A percentile compares a stretch with the other conserved stretches of the same genome.
phyloP scores from a whole-genome alignment of 1,140 invertebrate species.

The Danaus plexippus region DNA sequence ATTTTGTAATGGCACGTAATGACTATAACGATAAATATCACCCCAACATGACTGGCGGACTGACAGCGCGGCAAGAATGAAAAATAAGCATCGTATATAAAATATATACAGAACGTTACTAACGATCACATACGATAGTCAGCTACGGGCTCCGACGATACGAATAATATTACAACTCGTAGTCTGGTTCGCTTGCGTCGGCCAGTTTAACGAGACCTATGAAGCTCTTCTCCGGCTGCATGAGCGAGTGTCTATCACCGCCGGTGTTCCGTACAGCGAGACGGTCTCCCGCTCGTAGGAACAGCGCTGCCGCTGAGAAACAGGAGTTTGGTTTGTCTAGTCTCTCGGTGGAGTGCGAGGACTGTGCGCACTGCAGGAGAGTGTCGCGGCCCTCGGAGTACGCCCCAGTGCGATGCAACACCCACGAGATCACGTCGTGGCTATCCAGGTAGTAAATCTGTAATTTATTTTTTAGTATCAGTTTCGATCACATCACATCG shows the following conservation, averaged over 20 bases:
- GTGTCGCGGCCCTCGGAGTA: slow-evolving; percentile 48
- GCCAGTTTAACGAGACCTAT: slow-evolving; percentile 84
- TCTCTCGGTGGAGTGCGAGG: slow-evolving; percentile 41
- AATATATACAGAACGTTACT: slow-evolving; percentile 4
- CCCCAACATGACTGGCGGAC: background rate
- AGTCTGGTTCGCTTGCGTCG: slow-evolving; percentile 62
- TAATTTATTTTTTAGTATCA: no score
- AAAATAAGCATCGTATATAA: background rate
- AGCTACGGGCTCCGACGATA: slow-evolving; percentile 9
- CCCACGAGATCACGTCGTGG: slow-evolving; percentile 60
- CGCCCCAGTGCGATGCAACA: slow-evolving; percentile 49
- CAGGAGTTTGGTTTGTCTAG: slow-evolving; percentile 77
- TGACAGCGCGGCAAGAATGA: no score
- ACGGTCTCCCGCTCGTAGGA: slow-evolving; percentile 75
- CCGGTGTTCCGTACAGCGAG: slow-evolving; percentile 79
- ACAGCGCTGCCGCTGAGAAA: slow-evolving; percentile 79
- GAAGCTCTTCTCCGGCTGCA: slow-evolving; percentile 83
- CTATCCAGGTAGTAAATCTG: slow-evolving; percentile 64
- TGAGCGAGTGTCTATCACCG: slow-evolving; percentile 77
- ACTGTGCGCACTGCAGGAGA: slow-evolving; percentile 55
- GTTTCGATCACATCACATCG: no score
- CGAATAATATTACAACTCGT: slow-evolving; percentile 35
- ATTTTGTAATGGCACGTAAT: no score
- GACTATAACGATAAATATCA: background rate
- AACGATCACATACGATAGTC: background rate